These are phyloP conservation scores for Drosophila tsacasi DNA, from an alignment of 1,140 invertebrate genomes.

Conservation along the genomic window DNA sequence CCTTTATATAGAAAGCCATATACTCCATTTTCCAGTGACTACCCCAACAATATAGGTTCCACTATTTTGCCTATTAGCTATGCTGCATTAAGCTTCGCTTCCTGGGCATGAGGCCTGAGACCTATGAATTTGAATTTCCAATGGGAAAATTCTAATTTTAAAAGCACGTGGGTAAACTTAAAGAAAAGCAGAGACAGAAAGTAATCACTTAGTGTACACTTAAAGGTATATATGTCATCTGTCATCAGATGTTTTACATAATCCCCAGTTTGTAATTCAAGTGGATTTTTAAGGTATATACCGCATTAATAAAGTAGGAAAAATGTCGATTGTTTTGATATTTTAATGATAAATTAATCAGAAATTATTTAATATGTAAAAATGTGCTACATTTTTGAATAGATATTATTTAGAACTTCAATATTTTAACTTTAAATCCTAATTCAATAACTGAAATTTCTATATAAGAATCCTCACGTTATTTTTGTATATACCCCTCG, in stretches of 20 bases:
- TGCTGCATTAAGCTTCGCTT: not conserved
- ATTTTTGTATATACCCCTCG: no score
- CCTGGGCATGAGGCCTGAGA: no score
- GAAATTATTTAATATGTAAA: no score
- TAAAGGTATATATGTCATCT: not conserved
- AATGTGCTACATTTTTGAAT: no score
- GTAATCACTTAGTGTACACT: not conserved
- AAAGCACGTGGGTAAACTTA: not conserved
- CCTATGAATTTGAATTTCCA: conserved; percentile 18
- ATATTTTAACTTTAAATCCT: no score
- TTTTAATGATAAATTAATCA: no score
- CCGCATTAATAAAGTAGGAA: no score
- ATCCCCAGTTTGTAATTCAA: not conserved
- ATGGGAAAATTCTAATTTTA: conserved; percentile 1
- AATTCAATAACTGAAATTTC: no score
- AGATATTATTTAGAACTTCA: no score
- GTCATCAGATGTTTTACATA: not conserved
- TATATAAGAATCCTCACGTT: no score
- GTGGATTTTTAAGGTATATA: no score
- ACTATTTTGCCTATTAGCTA: conserved; percentile 7
- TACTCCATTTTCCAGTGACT: not conserved
- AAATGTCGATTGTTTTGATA: not conserved
- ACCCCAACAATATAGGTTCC: not conserved
- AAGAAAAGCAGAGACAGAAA: not conserved
- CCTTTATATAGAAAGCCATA: not conserved